Evolutionary conservation across 2,888 invertebrate genomes (phyloP).

Genomic region (Dusona sp.): DNA sequence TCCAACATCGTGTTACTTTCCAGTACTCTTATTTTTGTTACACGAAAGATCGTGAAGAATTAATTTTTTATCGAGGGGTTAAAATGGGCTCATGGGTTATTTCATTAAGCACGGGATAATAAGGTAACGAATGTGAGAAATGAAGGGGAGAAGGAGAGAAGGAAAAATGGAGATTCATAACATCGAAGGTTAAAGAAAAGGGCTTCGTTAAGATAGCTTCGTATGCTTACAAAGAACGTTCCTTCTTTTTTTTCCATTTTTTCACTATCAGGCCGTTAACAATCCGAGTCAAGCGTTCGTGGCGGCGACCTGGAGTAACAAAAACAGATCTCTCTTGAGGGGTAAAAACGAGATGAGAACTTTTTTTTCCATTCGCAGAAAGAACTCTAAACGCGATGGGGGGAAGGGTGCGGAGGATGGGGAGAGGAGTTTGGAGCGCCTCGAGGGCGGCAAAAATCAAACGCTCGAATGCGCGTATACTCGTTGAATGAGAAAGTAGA

Average conservation of each 20-base stretch:
- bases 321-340: slow-evolving; percentile 16
- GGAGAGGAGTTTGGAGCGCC: slow-evolving; percentile 34
- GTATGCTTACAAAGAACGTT: slow-evolving; percentile 26
- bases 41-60: too few relatives aligned
- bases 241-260: neutral
- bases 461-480: slow-evolving; percentile 67
- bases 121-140: too few relatives aligned
- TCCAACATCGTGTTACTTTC: too few relatives aligned
- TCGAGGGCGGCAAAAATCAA: slow-evolving; percentile 68
- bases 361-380: slow-evolving; percentile 37
- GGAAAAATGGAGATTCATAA: neutral
- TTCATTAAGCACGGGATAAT: too few relatives aligned
- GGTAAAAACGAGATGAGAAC: slow-evolving; percentile 43
- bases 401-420: neutral
- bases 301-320: neutral
- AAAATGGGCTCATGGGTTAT: too few relatives aligned
- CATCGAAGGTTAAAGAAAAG: slow-evolving; percentile 38
- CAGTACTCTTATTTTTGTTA: too few relatives aligned
- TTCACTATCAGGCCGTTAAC: slow-evolving; percentile 50
- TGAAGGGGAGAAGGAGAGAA: too few relatives aligned
- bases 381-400: neutral
- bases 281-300: slow-evolving; percentile 45
- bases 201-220: slow-evolving; percentile 51
- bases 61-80: too few relatives aligned
- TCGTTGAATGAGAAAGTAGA: slow-evolving; percentile 33